These are phyloP conservation scores for Scaptomyza reducta DNA, from an alignment of 2,888 invertebrate genomes.

Conservation along the genomic window DNA sequence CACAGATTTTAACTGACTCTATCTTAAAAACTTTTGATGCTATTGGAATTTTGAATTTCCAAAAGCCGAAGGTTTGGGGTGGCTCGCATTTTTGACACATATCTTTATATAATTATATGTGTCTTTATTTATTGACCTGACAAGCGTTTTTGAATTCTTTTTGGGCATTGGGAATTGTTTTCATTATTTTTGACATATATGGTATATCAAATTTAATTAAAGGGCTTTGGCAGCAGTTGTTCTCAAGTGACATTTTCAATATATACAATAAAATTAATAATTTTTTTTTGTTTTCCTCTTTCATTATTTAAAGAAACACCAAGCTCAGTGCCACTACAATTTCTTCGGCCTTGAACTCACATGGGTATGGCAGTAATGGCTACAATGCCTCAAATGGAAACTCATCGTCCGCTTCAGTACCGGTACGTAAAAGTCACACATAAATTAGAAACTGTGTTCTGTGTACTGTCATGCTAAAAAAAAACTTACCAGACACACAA, in stretches of 20 bases:
- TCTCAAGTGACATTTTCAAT: conserved; percentile 1
- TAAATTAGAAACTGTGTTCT: conserved; percentile 30
- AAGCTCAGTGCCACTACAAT: conserved; percentile 90
- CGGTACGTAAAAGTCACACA: conserved; percentile 73
- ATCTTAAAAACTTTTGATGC: too few species aligned
- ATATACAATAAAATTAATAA: conserved; percentile 8
- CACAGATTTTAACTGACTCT: too few species aligned
- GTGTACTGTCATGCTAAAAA: conserved; percentile 54
- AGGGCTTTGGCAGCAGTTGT: conserved; percentile 20
- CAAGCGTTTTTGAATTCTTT: too few species aligned
- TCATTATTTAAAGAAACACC: conserved; percentile 86
- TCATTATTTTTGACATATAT: too few species aligned
- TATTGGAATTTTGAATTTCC: too few species aligned
- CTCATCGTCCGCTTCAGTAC: conserved; percentile 76
- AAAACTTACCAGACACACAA: conserved; percentile 51
- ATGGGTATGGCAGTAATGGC: conserved; percentile 83
- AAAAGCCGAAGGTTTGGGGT: too few species aligned
- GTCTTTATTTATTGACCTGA: too few species aligned
- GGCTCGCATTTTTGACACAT: too few species aligned
- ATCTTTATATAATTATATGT: too few species aligned
- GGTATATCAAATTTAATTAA: conserved; percentile 61
- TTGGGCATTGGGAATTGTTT: too few species aligned
- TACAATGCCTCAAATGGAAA: conserved; percentile 77
- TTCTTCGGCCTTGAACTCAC: conserved; percentile 88
- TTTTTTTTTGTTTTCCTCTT: not conserved